Evolutionary conservation across 2,797 vertebrate genomes (phyloP), one percentile per base, ranked within the genome.

Genomic region (Peromyscus aztecus): DNA sequence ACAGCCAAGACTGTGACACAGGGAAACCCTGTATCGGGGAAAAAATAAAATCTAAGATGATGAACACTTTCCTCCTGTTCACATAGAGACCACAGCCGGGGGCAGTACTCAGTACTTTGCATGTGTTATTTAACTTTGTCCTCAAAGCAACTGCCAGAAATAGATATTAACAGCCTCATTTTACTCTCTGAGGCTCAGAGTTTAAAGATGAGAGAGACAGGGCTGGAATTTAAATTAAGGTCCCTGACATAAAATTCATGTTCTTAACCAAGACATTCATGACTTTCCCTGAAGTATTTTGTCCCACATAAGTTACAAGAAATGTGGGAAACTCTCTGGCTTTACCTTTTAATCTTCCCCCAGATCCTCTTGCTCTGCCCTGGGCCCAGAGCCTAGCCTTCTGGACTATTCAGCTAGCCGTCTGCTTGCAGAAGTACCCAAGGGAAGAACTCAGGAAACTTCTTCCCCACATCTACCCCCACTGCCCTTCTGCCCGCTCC

Each of bases 121-220:
- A 23, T 89, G 55, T 90, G 83, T 73, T 90, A 76, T 95, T 97
- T 96, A 59, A 93, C 29, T 91, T 90, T 90, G 91, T 89, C 43
- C 73, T 96, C 89, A 87, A 95, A 90, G 87, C 14, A 57, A 91
- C 59, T 90, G 84, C 83, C 96, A 96, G 69, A 93, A 91, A 93
- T 91, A 93, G 75, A 85, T 88, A 96, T 85, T 94, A 91, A 96
- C 88, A 81, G 80, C 59, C 43, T 59, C 61, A 31, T 61, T 91
- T 92, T 89, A 84, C 43, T 87, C 49, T 85, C 69, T 81, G 71
- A 91, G 65, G 59, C 67, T 93, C 94, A 19, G 59, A 81, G 2
- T 85, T 90, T 94, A 90, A 94, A 94, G 57, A 86, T 52, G 57
- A 80, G 61, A 88, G 31, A 37, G 23, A 76, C 69, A 77, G 69